These are phyloP conservation scores for Bombus pascuorum DNA, from an alignment of 1,140 invertebrate species.

Conservation along the genomic window DNA sequence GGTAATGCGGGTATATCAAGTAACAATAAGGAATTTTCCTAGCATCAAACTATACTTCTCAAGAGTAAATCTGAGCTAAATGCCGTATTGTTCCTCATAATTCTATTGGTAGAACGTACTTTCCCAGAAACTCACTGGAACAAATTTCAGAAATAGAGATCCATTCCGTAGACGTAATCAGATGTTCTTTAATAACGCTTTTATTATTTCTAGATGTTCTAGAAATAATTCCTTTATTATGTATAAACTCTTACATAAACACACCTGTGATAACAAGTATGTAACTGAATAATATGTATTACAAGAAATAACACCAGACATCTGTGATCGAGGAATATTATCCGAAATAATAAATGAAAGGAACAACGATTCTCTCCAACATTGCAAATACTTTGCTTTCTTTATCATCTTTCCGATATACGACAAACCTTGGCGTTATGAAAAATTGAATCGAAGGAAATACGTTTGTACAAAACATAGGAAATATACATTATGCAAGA, in stretches of 20 bases:
- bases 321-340: not conserved
- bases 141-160: not conserved
- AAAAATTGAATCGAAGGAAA: not conserved
- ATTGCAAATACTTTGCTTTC: not conserved
- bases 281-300: not conserved
- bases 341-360: not conserved
- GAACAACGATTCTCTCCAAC: not conserved
- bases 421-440: not conserved
- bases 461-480: not conserved
- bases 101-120: not conserved
- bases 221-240: not conserved
- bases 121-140: not conserved
- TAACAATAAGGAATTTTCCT: not conserved
- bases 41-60: not conserved
- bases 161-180: not conserved
- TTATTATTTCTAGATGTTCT: not conserved
- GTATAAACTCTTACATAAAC: not conserved
- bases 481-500: not conserved
- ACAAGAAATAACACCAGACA: not conserved
- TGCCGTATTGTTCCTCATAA: not conserved
- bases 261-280: not conserved
- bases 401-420: not conserved
- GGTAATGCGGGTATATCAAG: not conserved
- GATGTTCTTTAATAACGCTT: not conserved
- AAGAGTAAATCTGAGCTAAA: too few relatives aligned